Evolutionary conservation across 1,140 invertebrate species (phyloP).

Genomic region (Calycopis cecrops): DNA sequence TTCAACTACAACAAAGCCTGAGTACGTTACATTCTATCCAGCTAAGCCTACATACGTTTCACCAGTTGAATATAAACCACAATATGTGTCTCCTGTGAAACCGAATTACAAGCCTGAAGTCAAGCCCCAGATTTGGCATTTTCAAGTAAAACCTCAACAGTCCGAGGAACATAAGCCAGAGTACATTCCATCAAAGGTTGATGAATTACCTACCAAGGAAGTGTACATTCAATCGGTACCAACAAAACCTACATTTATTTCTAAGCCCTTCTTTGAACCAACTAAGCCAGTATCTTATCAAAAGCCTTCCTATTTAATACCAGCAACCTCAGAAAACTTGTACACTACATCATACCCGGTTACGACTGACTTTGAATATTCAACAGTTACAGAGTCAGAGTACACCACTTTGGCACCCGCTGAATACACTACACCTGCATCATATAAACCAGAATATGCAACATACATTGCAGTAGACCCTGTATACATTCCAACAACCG

Average conservation of each 20-base stretch:
- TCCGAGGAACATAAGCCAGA: not conserved
- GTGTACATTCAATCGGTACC: not conserved
- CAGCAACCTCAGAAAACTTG: not conserved
- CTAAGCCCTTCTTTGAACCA: not conserved
- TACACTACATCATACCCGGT: not conserved
- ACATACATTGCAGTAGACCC: not conserved
- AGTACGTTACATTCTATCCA: not conserved
- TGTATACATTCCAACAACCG: not conserved
- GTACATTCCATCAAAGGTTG: not conserved
- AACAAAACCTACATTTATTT: not conserved
- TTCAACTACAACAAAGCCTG: slow-evolving; percentile 1
- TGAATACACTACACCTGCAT: not conserved
- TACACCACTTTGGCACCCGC: not conserved
- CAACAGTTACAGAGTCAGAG: not conserved
- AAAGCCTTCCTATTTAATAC: not conserved
- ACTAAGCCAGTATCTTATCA: not conserved
- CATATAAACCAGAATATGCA: not conserved
- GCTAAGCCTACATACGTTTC: not conserved
- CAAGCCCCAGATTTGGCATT: not conserved
- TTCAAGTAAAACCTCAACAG: not conserved
- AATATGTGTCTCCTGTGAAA: slow-evolving; percentile 6
- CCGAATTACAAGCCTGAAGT: not conserved
- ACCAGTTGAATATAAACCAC: not conserved
- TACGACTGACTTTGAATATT: not conserved
- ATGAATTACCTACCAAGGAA: not conserved